Percentiles rank a stretch among this genome's conserved stretches.
Conservation (phyloP, 2,113 vertebrate species). For the Thunnus thynnus region DNA sequence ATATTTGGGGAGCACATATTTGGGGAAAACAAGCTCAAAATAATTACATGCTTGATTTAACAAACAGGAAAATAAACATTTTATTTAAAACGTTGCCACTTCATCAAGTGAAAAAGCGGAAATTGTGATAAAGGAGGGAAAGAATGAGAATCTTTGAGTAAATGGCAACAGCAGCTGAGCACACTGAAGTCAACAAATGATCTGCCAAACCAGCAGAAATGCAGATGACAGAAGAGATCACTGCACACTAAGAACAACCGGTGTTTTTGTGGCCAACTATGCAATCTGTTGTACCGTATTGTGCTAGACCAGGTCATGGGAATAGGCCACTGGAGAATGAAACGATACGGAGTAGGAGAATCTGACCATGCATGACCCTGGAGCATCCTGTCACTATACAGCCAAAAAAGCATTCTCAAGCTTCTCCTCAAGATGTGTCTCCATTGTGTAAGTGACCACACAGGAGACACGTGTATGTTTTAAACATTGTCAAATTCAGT, state of each 20-base stretch:
- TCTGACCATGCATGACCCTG: constrained; percentile 54
- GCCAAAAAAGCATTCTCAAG: constrained; percentile 58
- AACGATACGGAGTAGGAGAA: constrained; percentile 9
- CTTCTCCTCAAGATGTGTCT: constrained; percentile 22
- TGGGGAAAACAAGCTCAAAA: constrained; percentile 8
- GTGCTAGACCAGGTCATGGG: constrained; percentile 26
- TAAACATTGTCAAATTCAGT: constrained; percentile 37
- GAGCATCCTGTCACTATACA: constrained; percentile 30
- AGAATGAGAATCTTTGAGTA: not conserved
- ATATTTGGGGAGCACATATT: constrained; percentile 9
- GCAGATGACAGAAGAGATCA: constrained; percentile 45
- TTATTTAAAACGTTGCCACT: not conserved
- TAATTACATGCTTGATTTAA: constrained; percentile 31
- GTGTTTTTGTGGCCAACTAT: constrained; percentile 55
- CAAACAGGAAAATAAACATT: constrained; percentile 28
- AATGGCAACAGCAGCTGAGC: constrained; percentile 47
- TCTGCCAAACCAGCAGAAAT: constrained; percentile 62
- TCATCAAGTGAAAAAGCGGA: constrained; percentile 11
- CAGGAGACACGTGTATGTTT: constrained; percentile 24
- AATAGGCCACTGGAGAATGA: constrained; percentile 22
- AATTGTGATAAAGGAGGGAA: not conserved
- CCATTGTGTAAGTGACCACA: constrained; percentile 27
- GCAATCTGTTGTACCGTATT: constrained; percentile 26
- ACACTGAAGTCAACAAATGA: constrained; percentile 52
- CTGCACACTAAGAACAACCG: constrained; percentile 31